Conservation (phyloP, 2,797 vertebrate genomes). For the Pogoniulus pusillus region DNA sequence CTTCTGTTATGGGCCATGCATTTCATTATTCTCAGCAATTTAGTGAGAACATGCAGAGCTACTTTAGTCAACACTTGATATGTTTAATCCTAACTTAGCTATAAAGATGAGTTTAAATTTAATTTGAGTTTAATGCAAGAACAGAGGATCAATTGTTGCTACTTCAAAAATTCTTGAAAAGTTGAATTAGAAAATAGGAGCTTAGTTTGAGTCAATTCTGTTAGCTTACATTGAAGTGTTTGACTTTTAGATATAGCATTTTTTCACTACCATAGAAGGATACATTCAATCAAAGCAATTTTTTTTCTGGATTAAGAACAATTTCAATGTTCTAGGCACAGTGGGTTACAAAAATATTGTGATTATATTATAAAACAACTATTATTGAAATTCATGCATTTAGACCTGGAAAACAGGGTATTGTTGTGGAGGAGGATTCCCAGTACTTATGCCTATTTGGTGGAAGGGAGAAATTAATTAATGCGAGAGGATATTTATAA, state of each 20-base stretch:
- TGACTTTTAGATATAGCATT: background rate
- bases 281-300: background rate
- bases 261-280: background rate
- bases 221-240: background rate
- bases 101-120: background rate
- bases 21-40: slow-evolving; percentile 4
- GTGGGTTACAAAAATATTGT: background rate
- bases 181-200: background rate
- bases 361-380: background rate
- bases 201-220: background rate
- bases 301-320: background rate
- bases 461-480: no score
- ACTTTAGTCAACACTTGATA: background rate
- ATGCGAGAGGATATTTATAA: no score
- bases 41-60: background rate
- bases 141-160: background rate
- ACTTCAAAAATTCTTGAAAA: background rate
- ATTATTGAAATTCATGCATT: background rate
- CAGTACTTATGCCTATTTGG: no score
- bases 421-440: no score
- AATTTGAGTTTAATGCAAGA: background rate
- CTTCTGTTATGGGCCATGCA: background rate
- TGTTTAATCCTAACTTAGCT: background rate
- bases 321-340: background rate
- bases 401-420: background rate